These are phyloP conservation scores for Ophonus ardosiacus DNA, from an alignment of 2,888 invertebrate species.

Conservation along the genomic window DNA sequence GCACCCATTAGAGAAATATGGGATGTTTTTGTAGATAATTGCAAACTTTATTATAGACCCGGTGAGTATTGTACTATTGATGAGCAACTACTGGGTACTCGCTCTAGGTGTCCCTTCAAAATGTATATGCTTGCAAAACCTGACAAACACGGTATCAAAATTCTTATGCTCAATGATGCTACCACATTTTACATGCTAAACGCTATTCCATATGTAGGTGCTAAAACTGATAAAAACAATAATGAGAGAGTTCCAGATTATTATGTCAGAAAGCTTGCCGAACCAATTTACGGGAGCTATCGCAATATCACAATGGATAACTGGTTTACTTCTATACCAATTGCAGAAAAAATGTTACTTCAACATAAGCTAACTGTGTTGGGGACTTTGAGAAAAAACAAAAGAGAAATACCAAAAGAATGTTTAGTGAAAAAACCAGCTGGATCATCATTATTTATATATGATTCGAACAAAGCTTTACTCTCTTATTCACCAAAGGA, in stretches of 20 bases:
- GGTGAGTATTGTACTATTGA: slow-evolving; percentile 69
- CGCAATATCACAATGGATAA: too few species aligned
- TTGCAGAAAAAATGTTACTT: too few species aligned
- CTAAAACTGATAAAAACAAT: slow-evolving; percentile 65
- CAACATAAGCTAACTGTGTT: too few species aligned
- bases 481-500: slow-evolving; percentile 68
- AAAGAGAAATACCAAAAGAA: slow-evolving; percentile 62
- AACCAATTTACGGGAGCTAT: too few species aligned
- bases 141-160: slow-evolving; percentile 72
- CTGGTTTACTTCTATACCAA: too few species aligned
- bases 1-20: slow-evolving; percentile 69
- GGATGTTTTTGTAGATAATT: too few species aligned
- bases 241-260: slow-evolving; percentile 65
- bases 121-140: slow-evolving; percentile 70
- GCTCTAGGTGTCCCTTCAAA: too few species aligned
- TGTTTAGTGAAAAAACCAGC: slow-evolving; percentile 61
- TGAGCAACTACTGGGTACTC: slow-evolving; percentile 69
- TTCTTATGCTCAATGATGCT: slow-evolving; percentile 71
- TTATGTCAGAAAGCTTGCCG: slow-evolving; percentile 67
- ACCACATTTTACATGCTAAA: slow-evolving; percentile 70
- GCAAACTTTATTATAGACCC: slow-evolving; percentile 65
- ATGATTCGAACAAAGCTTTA: slow-evolving; percentile 68
- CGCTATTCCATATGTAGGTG: too few species aligned
- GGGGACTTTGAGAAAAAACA: slow-evolving; percentile 67
- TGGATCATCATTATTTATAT: slow-evolving; percentile 66